Evolutionary conservation across 2,888 invertebrate species (phyloP), one percentile per base, ranked within the genome.

Genomic region (Aleiodes leptofemur): DNA sequence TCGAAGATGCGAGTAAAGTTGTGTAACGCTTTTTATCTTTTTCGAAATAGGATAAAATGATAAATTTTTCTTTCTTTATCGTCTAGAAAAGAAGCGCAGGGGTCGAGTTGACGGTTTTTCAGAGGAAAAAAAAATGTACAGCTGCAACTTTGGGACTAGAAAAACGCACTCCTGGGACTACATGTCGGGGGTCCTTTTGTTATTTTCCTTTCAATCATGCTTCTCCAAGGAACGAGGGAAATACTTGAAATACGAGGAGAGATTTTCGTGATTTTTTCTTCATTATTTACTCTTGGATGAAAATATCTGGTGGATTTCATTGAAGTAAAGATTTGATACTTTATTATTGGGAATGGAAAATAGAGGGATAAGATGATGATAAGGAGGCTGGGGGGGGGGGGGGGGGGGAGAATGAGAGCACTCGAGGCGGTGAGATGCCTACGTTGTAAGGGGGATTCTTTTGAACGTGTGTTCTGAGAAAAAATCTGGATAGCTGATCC

Each of bases 361-460:
- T 31, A 13, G 4, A 59, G 70, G 16, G 23, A 9, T 64, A 48
- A 38, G 23, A 51, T 61, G 8, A 16, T 13, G 31, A 72, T 72
- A 34, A 14, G n/a, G 3, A 16, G 16, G 5, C 23, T 4, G 11
- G 16, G 29, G 11, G 16, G 29, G 8, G n/a, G 51, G 29, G 13
- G 16, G 29, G 8, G n/a, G 51, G 13, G 48, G n/a, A n/a, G 48
- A 64, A 70, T 53, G 16, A 69, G 43, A 31, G 61, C 31, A 55
- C 70, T 64, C 31, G 23, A 43, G 57, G 14, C 29, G 11, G 11
- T 14, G 64, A 9, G 6, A 29, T 55, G 43, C n/a, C 11, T 51
- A 6, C 8, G 34, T 16, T 57, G 74, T 74, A 78, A 80, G 80
- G 70, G 66, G 66, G 76, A 82, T 79, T 79, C 69, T 66, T 66